Evolutionary conservation across 1,140 invertebrate species (phyloP), one percentile per base, ranked within the genome.

Genomic region (Aporrectodea caliginosa): DNA sequence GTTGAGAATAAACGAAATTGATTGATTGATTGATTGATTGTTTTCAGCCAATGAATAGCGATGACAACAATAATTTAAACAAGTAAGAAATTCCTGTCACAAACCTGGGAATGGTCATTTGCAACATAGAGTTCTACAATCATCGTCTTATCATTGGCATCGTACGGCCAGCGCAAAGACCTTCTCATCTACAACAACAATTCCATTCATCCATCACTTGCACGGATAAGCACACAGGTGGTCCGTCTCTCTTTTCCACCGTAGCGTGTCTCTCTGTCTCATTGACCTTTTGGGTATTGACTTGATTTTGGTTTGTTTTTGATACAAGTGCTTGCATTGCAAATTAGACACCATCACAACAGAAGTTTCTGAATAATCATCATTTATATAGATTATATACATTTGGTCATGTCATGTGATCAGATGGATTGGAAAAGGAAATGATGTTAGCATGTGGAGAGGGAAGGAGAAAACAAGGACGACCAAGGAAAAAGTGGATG

Each of bases 71-170:
- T 29, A 70, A 75, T 12, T 73, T 30, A 31, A 73, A 68, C 1
- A 16, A 16, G 31, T 2, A 79, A 69, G 84, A n/a, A n/a, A n/a
- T n/a, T n/a, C n/a, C n/a, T n/a, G n/a, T n/a, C n/a, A n/a, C 85
- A 84, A 82, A 89, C 88, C 84, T 94, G 93, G 82, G 92, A 92
- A 85, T 95, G 92, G 88, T 98, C 96, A 77, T 96, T 93, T 1
- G 98, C 96, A 72, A 98, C 87, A 69, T 96, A 94, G 79, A 98
- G 87, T 88, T 98, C 96, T 34, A 98, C 93, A 87, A 94, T 98
- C 79, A 95, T 91, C 0, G 95, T 95, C 79, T 93, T 90, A 78
- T 91, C 91, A 87, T 96, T 94, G 35, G 93, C 92, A 88, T 96
- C 95, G 89, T 94, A 97, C 0, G 95, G 95, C 0, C 93, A 94